Evolutionary conservation across 1,140 invertebrate species (phyloP).

Genomic region (Holotrichia oblita): DNA sequence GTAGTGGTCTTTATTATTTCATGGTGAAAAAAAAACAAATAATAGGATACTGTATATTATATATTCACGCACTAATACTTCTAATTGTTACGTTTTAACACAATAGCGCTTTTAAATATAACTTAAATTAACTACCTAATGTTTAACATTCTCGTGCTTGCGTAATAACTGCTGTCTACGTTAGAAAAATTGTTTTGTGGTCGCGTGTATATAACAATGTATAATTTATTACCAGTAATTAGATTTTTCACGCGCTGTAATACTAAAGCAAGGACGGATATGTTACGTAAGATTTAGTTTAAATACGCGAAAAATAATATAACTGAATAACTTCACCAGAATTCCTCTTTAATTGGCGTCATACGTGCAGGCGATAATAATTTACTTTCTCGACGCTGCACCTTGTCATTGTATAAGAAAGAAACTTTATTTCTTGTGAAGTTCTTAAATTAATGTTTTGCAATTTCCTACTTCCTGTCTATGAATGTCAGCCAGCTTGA

Average conservation of each 20-base stretch:
- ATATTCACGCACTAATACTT: neutral
- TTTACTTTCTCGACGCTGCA: neutral
- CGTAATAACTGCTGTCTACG: neutral
- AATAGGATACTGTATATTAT: neutral
- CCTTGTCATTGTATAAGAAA: neutral
- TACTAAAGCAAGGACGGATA: neutral
- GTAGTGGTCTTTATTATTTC: too few species aligned
- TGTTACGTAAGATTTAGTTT: slow-evolving; percentile 2
- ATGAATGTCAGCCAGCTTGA: neutral
- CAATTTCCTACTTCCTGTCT: slow-evolving; percentile 3
- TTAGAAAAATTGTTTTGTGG: neutral
- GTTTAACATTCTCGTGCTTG: neutral
- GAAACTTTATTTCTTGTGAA: neutral
- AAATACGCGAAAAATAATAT: neutral
- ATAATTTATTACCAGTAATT: neutral
- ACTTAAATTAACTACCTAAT: neutral
- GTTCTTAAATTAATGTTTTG: neutral
- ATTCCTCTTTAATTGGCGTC: neutral
- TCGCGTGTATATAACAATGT: neutral
- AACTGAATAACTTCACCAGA: neutral
- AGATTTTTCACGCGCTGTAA: neutral
- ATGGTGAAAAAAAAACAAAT: neutral
- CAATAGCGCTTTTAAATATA: neutral
- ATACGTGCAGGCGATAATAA: neutral
- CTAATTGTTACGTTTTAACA: neutral